Conservation (phyloP, 2,797 vertebrate species). For the Otus scops region DNA sequence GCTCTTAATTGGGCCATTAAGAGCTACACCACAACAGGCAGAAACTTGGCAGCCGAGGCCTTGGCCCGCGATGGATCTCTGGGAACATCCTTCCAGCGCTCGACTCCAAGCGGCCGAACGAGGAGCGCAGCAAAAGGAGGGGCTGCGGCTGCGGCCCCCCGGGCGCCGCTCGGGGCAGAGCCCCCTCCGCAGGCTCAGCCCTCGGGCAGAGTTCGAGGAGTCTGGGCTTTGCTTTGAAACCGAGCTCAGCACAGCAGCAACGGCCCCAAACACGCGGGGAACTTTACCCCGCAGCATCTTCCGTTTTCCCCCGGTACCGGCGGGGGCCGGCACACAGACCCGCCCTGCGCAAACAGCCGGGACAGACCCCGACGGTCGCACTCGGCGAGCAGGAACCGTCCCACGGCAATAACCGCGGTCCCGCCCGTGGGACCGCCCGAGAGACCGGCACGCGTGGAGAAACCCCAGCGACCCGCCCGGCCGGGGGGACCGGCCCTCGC, state of each 20-base stretch:
- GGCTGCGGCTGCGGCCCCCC: too few species aligned
- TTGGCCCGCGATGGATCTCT: too few species aligned
- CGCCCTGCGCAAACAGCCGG: too few species aligned
- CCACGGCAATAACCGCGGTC: not conserved
- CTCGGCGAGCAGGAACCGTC: not conserved
- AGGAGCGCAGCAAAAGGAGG: accelerated
- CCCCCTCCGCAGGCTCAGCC: not conserved
- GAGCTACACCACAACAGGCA: not conserved
- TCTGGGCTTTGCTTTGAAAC: not conserved
- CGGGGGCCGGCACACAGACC: too few species aligned
- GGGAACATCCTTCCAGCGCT: accelerated
- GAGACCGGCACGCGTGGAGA: not conserved
- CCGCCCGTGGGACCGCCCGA: not conserved
- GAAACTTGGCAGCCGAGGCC: accelerated
- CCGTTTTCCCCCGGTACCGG: too few species aligned
- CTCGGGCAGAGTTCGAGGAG: not conserved
- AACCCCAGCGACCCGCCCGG: not conserved
- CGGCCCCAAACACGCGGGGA: too few species aligned
- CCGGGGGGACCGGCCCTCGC: not conserved
- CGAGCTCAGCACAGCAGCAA: too few species aligned
- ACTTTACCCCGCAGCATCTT: too few species aligned
- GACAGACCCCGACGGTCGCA: not conserved
- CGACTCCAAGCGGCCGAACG: accelerated
- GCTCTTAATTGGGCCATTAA: not conserved
- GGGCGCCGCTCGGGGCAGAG: not conserved